Base-by-base conservation (phyloP, 2,113 vertebrate genomes). In the Scomber scombrus region DNA sequence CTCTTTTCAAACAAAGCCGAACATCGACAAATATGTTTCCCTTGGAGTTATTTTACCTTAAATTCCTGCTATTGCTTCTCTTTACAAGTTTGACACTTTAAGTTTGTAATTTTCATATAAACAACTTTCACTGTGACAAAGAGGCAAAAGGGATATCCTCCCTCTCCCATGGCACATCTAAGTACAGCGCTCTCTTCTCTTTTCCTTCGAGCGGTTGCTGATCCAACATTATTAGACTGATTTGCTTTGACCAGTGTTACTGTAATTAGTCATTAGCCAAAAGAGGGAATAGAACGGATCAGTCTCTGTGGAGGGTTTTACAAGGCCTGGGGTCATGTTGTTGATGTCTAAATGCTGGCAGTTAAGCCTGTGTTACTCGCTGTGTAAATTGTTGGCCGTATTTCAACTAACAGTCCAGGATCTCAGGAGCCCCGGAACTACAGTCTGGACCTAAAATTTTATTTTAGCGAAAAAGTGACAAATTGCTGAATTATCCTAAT, bases 1-100 rank as follows among this genome's bases (percentile, higher is more conserved):
- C 57, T 69, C 52, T 63, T 68, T 75, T 83, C 64, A 57, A 68
- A 76, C 69, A 74, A 71, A 82, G 75, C 81, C 63, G 62, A 81
- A 47, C 49, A 68, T 66, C 4, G 78, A 71, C 56, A 84, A 78
- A 78, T 86, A 34, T 21, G 34, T 58, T 85, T 58, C 73, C 85
- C 87, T 74, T 45, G 55, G 84, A 87, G 46, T 71, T 67, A 63
- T 75, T 86, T 62, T 63, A 81, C 80, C 78, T 78, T 71, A 72
- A 78, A 81, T 61, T 75, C 58, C 72, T 62, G 31, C 75, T 63
- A 71, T 81, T 58, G 40, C 26, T 31, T 80, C 49, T 55, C 78
- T 76, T 54, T 29, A 52, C 60, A 65, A 65, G 75, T 75, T 66
- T 64, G 23, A 66, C 83, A 75, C 63, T 85, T 26, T 26, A 26